Base-by-base conservation (phyloP, 2,113 vertebrate genomes). In the Scalopus aquaticus region DNA sequence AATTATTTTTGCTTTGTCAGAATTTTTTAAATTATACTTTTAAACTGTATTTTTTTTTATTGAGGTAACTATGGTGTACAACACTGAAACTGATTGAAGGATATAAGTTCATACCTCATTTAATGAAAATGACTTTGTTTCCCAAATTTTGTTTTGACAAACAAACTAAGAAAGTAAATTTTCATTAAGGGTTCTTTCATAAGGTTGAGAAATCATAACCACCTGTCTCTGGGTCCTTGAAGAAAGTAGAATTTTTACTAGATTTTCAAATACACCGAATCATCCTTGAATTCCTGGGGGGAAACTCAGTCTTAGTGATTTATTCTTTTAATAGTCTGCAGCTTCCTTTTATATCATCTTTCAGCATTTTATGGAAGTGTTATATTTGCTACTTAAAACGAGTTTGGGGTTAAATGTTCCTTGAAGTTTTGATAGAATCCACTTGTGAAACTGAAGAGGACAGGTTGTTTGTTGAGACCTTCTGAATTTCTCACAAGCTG, bases 301-400 rank as follows among this genome's bases (percentile, higher is more conserved):
- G 74, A 35, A 95, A 67, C 37, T 44, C 19, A n/a, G 46, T 60
- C 74, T 92, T 32, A 9, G 51, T 69, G 76, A 81, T 62, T 30
- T 78, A 81, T 28, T 2, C 26, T 20, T 42, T 16, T 32, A 69
- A 89, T 73, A 79, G 39, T 85, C 64, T 65, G 54, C 15, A 72
- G 17, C 32, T 65, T 83, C 64, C 16, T 35, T 76, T 78, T 30
- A 2, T 42, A n/a, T 62, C 74, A 62, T 80, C 81, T 62, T 60
- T 74, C n/a, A 37, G 35, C 49, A 73, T 58, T 62, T 88, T 90
- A 81, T 70, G 80, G 76, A 78, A 51, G 35, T 62, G 60, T 44
- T 87, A 70, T 82, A 84, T 91, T 91, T 86, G 74, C 35, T 70
- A 15, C 49, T 70, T 82, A 69, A 95, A 81, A 91, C 37, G 19